Conservation (phyloP, 2,888 invertebrate species). For the Euzophera pinguis region DNA sequence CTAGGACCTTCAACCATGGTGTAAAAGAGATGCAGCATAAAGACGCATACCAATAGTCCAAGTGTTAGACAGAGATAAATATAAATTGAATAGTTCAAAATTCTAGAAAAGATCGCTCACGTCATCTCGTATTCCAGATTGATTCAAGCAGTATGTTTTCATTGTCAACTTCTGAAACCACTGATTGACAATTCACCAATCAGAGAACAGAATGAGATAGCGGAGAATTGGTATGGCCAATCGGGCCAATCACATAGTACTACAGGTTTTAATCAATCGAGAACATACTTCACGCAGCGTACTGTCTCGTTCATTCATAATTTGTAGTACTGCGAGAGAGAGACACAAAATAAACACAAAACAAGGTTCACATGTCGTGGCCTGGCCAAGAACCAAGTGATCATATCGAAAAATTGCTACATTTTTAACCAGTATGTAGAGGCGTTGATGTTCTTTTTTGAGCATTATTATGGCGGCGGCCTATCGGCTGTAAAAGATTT, state of each 20-base stretch:
- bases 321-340: background rate
- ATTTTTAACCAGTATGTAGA: no score
- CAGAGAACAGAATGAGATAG: background rate
- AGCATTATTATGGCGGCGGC: no score
- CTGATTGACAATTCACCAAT: background rate
- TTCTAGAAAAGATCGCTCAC: conserved; percentile 35
- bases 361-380: background rate
- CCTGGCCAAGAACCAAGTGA: no score
- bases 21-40: conserved; percentile 48
- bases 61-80: conserved; percentile 61
- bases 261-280: background rate
- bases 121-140: conserved; percentile 33
- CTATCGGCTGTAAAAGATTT: no score
- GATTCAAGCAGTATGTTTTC: conserved; percentile 29
- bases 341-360: background rate
- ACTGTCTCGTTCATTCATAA: conserved; percentile 11
- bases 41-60: fast-evolving
- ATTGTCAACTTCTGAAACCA: conserved; percentile 9
- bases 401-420: no score
- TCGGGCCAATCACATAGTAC: background rate
- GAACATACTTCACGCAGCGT: background rate
- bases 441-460: no score
- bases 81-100: conserved; percentile 56
- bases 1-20: conserved; percentile 76
- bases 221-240: background rate